Base-by-base conservation (phyloP, 2,888 invertebrate species). In the Pachydiplax longipennis region DNA sequence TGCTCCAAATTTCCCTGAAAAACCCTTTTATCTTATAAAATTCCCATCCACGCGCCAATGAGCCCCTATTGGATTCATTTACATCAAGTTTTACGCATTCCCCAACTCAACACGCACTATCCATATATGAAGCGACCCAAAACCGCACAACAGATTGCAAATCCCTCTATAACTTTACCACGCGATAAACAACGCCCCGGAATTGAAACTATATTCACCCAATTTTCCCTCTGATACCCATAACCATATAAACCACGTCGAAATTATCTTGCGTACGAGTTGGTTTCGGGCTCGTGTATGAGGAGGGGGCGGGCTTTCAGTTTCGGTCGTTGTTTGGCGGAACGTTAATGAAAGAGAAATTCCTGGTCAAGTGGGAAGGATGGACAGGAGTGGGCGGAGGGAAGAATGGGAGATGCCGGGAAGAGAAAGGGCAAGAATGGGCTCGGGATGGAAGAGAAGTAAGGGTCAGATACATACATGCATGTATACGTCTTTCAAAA, bases 331-430 rank as follows among this genome's bases (percentile, higher is more conserved):
- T 73, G 73, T 73, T 73, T 73, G 73, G 25, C 13, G 73, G 73
- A 73, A 73, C 73, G 73, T 73, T 73, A 73, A 73, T 73, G 73
- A 73, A 73, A 73, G 73, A 73, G 73, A 73, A 73, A 73, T 73
- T 73, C 73, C 73, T 73, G 73, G 73, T 73, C 73, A n/a, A 73
- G 73, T 73, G n/a, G 73, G 25, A 22, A 73, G 73, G 25, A 73
- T 73, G 73, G 73, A 73, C 25, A 73, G 73, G 10, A 73, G 31
- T 31, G 31, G 31, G 31, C 3, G 73, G 25, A 22, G 73, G 31
- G 31, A 31, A 65, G 10, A n/a, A 25, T n/a, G n/a, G 65, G 65
- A 31, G 31, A 73, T 12, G 73, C 13, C 25, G 12, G 73, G 73
- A 31, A 73, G 25, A 31, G 73, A 25, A 25, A 65, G n/a, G 2